phyloP scores from a whole-genome alignment of 2,888 invertebrate genomes.

The Zaprionus bogoriensis region DNA sequence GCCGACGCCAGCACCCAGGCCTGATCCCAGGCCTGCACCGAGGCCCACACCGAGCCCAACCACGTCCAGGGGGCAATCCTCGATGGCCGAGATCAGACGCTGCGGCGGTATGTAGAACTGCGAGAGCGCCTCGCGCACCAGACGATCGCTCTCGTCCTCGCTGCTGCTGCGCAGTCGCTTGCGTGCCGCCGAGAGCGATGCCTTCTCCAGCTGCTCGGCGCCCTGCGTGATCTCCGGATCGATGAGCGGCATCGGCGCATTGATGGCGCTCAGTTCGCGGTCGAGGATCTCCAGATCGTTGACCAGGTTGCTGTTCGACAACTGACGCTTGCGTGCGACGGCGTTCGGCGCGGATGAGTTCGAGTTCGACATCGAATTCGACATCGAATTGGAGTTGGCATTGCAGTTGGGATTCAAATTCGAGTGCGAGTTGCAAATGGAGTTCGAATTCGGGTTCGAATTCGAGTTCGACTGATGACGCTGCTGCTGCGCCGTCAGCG shows the following conservation, averaged over 20 bases:
- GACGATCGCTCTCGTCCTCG: slow-evolving; percentile 87
- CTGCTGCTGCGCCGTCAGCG: slow-evolving; percentile 9
- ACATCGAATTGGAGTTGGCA: not conserved
- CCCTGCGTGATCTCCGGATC: slow-evolving; percentile 83
- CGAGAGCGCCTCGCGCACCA: slow-evolving; percentile 88
- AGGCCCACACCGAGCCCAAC: slow-evolving; percentile 58
- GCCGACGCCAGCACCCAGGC: slow-evolving; percentile 30
- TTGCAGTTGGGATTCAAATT: not conserved
- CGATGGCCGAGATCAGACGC: slow-evolving; percentile 87
- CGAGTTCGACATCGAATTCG: too few species aligned
- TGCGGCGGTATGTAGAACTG: slow-evolving; percentile 89
- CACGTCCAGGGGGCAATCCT: slow-evolving; percentile 84
- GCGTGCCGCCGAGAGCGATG: slow-evolving; percentile 80
- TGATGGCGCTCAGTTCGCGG: slow-evolving; percentile 83
- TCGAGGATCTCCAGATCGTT: slow-evolving; percentile 83
- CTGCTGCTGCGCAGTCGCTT: slow-evolving; percentile 82
- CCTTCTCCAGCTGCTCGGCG: slow-evolving; percentile 82
- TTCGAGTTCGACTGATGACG: slow-evolving; percentile 37
- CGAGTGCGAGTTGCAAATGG: slow-evolving; percentile 17
- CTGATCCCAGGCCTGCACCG: too few species aligned
- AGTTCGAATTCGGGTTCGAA: slow-evolving; percentile 9
- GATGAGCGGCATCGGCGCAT: slow-evolving; percentile 83
- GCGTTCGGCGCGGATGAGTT: not conserved
- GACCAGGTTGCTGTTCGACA: slow-evolving; percentile 81
- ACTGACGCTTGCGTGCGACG: slow-evolving; percentile 72